Evolutionary conservation across 1,140 invertebrate species (phyloP).

Genomic region (Tenebrio molitor): DNA sequence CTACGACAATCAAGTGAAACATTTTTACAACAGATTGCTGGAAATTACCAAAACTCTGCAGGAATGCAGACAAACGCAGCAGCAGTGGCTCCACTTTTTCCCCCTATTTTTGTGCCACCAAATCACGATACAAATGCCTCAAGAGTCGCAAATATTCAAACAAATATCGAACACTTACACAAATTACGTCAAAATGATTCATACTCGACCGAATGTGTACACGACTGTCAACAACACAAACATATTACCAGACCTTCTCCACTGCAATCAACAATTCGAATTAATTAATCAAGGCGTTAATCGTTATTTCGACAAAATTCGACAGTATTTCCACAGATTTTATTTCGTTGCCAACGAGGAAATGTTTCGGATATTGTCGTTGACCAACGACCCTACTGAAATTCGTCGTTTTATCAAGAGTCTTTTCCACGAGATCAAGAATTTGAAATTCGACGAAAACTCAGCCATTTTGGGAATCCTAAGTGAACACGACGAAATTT

Average conservation of each 20-base stretch:
- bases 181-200: constrained; percentile 81
- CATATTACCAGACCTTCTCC: constrained; percentile 80
- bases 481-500: constrained; percentile 84
- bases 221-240: constrained; percentile 77
- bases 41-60: constrained; percentile 83
- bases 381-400: constrained; percentile 87
- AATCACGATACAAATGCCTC: constrained; percentile 90
- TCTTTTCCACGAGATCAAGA: constrained; percentile 82
- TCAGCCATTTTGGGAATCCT: constrained; percentile 86
- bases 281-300: constrained; percentile 88
- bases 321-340: constrained; percentile 89
- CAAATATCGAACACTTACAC: constrained; percentile 73
- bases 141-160: constrained; percentile 83
- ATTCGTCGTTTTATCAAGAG: constrained; percentile 77
- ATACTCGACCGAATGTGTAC: constrained; percentile 72
- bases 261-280: constrained; percentile 80
- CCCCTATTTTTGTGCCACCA: constrained; percentile 93
- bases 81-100: constrained; percentile 88
- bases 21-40: constrained; percentile 85
- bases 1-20: constrained; percentile 79
- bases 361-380: constrained; percentile 91
- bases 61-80: constrained; percentile 87
- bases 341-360: constrained; percentile 96
- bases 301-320: constrained; percentile 90
- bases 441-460: constrained; percentile 77